These are phyloP conservation scores for Echinarachnius parma DNA, from an alignment of 53 echinoderm and acorn worm species.

Conservation along the genomic window DNA sequence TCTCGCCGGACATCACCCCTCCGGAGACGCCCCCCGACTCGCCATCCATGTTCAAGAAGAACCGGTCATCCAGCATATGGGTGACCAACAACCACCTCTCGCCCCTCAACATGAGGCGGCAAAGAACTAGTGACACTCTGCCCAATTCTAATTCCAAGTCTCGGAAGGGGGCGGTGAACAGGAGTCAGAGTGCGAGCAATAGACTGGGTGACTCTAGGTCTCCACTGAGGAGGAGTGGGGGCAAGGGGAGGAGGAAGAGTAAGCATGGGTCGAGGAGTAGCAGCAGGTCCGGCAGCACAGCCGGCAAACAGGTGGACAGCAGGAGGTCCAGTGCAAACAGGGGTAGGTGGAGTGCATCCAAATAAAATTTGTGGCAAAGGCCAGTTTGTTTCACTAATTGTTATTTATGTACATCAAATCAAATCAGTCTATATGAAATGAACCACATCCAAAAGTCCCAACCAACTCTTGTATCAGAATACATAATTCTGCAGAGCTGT, in stretches of 20 bases:
- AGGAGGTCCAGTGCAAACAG: conserved; percentile 49
- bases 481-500: too few relatives aligned
- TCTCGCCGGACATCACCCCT: conserved; percentile 88
- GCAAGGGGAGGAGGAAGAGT: conserved; percentile 60
- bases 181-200: conserved; percentile 37
- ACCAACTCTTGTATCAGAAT: too few relatives aligned
- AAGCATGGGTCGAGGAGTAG: conserved; percentile 44
- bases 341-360: too few relatives aligned
- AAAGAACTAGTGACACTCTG: conserved; percentile 10
- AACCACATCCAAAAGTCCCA: too few relatives aligned
- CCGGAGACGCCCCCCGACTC: conserved; percentile 56
- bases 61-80: conserved; percentile 39
- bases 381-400: too few relatives aligned
- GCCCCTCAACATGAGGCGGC: not conserved
- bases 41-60: conserved; percentile 39
- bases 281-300: conserved; percentile 19
- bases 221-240: conserved; percentile 43
- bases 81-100: conserved; percentile 25
- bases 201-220: conserved; percentile 54
- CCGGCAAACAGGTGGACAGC: conserved; percentile 47
- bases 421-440: too few relatives aligned
- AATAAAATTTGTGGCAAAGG: too few relatives aligned
- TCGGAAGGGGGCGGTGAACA: conserved; percentile 41
- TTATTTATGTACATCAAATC: too few relatives aligned
- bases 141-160: conserved; percentile 13